These are phyloP conservation scores for Gymnodraco acuticeps DNA, from an alignment of 2,797 vertebrate species.

Conservation along the genomic window DNA sequence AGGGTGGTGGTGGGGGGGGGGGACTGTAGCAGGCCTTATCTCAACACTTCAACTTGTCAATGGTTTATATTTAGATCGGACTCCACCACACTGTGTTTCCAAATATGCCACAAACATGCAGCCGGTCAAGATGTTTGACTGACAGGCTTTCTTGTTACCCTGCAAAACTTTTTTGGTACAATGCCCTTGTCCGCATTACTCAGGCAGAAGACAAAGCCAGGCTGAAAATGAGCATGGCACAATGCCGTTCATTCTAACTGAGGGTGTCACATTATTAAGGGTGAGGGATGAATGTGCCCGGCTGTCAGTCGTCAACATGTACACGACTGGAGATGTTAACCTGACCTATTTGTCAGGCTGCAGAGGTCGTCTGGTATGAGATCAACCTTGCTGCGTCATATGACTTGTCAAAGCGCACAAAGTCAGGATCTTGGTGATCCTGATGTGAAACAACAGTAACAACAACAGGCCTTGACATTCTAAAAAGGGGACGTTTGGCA, in stretches of 20 bases:
- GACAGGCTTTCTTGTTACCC: constrained; percentile 30
- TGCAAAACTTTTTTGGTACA: constrained; percentile 25
- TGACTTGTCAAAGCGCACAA: constrained; percentile 54
- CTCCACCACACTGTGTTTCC: constrained; percentile 6
- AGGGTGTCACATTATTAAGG: constrained; percentile 56
- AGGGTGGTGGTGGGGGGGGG: constrained; percentile 19
- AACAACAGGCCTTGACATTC: constrained; percentile 20
- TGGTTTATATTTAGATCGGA: constrained; percentile 61
- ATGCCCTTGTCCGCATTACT: constrained; percentile 42
- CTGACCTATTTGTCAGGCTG: constrained; percentile 45
- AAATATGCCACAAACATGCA: constrained; percentile 44
- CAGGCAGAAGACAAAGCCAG: constrained; percentile 37
- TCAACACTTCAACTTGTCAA: constrained; percentile 61
- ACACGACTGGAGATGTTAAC: constrained; percentile 27
- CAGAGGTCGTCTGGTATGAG: constrained; percentile 48
- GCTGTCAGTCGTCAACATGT: constrained; percentile 37
- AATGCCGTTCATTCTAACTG: constrained; percentile 52
- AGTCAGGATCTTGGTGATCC: constrained; percentile 43
- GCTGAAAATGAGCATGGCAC: constrained; percentile 43
- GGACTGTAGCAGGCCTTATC: constrained; percentile 56
- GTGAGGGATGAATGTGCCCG: constrained; percentile 33
- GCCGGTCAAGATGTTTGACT: constrained; percentile 35
- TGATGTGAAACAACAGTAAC: constrained; percentile 53
- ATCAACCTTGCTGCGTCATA: constrained; percentile 60
- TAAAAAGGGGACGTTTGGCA: background rate